These are phyloP conservation scores for Amphipyra berbera DNA, from an alignment of 2,888 invertebrate genomes.

Conservation along the genomic window DNA sequence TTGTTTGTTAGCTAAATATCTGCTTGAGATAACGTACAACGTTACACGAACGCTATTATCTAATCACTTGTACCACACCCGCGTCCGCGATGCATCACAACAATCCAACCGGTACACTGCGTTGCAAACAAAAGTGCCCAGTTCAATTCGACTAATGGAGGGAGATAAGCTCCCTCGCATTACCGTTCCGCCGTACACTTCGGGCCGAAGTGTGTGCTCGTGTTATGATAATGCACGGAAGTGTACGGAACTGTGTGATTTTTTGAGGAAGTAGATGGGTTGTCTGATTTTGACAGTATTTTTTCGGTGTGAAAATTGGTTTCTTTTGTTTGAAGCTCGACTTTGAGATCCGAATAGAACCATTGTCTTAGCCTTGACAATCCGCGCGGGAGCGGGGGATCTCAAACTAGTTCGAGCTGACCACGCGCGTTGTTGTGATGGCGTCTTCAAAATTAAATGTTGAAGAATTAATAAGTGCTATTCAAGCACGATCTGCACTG, in stretches of 20 bases:
- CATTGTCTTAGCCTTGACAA: too few relatives aligned
- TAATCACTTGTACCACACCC: conserved; percentile 4
- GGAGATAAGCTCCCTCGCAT: conserved; percentile 59
- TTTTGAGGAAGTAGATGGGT: conserved; percentile 1
- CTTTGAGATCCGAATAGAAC: too few relatives aligned
- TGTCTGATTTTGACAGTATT: conserved; percentile 1
- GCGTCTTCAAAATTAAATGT: too few relatives aligned
- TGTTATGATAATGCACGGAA: conserved; percentile 46
- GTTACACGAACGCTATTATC: background rate
- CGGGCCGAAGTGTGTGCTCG: conserved; percentile 35
- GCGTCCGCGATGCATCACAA: conserved; percentile 49
- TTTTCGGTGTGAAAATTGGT: background rate
- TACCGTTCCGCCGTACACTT: conserved; percentile 45
- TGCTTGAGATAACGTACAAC: too few relatives aligned
- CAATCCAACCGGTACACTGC: conserved; percentile 55
- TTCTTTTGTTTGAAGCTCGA: background rate
- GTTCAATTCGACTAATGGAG: conserved; percentile 74
- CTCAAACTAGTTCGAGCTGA: too few relatives aligned
- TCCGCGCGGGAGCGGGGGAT: too few relatives aligned
- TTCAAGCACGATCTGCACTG: too few relatives aligned
- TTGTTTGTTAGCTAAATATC: too few relatives aligned
- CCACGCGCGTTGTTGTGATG: too few relatives aligned
- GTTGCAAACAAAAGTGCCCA: conserved; percentile 70
- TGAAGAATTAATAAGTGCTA: too few relatives aligned
- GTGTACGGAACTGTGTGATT: conserved; percentile 34